Percentiles rank a stretch among this genome's conserved stretches.
Evolutionary conservation across 1,140 invertebrate genomes (phyloP).

Genomic region (Chymomyza costata): DNA sequence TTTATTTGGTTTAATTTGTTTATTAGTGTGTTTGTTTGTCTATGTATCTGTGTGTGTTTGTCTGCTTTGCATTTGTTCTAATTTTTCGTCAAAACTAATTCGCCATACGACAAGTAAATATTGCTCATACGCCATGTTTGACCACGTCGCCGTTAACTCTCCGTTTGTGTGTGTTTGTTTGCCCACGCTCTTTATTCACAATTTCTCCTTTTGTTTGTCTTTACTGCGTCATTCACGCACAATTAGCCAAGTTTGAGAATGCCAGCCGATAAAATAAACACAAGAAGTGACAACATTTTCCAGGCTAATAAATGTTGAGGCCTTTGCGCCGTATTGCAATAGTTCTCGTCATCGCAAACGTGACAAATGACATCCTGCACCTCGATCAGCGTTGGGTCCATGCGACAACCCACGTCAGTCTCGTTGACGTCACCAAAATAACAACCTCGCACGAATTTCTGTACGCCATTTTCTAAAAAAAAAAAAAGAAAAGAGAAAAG

Average conservation of each 20-base stretch:
- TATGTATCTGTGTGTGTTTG: too few species aligned
- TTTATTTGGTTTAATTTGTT: too few species aligned
- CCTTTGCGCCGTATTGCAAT: conserved; percentile 41
- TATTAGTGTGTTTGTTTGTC: too few species aligned
- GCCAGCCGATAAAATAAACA: conserved; percentile 26
- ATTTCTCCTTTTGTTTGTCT: neutral
- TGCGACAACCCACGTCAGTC: conserved; percentile 50
- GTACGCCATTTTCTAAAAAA: conserved; percentile 49
- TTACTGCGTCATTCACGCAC: too few species aligned
- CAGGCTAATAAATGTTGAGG: conserved; percentile 10
- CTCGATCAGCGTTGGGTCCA: conserved; percentile 53
- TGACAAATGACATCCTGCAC: conserved; percentile 54
- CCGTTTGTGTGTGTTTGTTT: too few species aligned
- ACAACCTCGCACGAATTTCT: conserved; percentile 56
- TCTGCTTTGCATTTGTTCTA: conserved; percentile 37
- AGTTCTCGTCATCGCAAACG: conserved; percentile 61
- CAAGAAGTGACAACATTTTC: conserved; percentile 24
- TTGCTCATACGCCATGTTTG: conserved; percentile 14
- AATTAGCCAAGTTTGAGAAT: conserved; percentile 14
- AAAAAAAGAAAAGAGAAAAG: conserved; percentile 9
- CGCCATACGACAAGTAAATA: conserved; percentile 18
- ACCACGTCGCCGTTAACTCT: conserved; percentile 8
- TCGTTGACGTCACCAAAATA: conserved; percentile 67
- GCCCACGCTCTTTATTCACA: neutral
- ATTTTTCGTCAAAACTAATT: too few species aligned